Percentiles rank a stretch among this genome's conserved stretches.
Evolutionary conservation across 2,797 vertebrate genomes (phyloP).

Genomic region (Enteromius fasciolatus): DNA sequence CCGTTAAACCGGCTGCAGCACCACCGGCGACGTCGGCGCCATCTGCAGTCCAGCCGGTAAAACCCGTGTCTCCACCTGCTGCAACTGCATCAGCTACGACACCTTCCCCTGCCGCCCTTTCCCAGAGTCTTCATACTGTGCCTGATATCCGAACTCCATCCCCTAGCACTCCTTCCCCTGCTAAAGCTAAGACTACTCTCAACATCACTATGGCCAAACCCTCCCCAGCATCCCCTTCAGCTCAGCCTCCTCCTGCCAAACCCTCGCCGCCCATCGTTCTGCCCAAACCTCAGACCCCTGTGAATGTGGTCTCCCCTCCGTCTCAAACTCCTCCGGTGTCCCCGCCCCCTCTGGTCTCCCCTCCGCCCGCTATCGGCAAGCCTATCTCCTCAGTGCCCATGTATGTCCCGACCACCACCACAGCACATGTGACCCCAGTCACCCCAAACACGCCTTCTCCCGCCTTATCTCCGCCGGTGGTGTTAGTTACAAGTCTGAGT

Average conservation of each 20-base stretch:
- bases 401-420: constrained; percentile 71
- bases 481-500: constrained; percentile 80
- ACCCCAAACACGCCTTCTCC: constrained; percentile 59
- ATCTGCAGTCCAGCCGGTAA: constrained; percentile 53
- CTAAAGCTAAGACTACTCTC: constrained; percentile 75
- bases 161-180: constrained; percentile 64
- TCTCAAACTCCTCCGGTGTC: constrained; percentile 68
- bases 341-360: constrained; percentile 59
- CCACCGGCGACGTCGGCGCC: constrained; percentile 47
- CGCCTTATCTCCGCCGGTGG: constrained; percentile 68
- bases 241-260: constrained; percentile 63
- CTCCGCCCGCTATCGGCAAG: constrained; percentile 74
- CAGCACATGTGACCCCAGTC: constrained; percentile 61
- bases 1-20: constrained; percentile 64
- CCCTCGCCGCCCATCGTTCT: constrained; percentile 70
- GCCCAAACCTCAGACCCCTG: constrained; percentile 79
- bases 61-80: constrained; percentile 63
- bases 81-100: constrained; percentile 61
- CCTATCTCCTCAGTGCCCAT: constrained; percentile 81
- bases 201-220: constrained; percentile 77
- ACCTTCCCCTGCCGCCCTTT: constrained; percentile 42
- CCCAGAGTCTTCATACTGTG: constrained; percentile 49
- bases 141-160: constrained; percentile 64
- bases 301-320: constrained; percentile 57
- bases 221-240: constrained; percentile 27